Evolutionary conservation across 92 coral and sea anemone genomes (phyloP), one percentile per base, ranked within the genome.

Genomic region (Blastomussa wellsi): DNA sequence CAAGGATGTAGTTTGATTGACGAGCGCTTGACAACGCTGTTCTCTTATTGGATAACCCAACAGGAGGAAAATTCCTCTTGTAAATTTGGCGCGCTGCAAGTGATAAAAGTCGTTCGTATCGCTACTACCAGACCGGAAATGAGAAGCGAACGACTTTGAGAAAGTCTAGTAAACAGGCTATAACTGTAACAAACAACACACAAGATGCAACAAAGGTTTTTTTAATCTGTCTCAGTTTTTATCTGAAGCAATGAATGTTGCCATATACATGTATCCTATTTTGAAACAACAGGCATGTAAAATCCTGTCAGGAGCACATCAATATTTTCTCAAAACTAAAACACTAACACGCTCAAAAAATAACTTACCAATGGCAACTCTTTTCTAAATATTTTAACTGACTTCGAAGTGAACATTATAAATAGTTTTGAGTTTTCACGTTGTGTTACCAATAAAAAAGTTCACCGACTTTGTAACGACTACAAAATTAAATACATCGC

Each of bases 401-500:
- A 60, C 14, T n/a, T 36, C 2, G 64, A 68, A 49, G 66, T 48
- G 35, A 69, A 68, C 85, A 29, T 42, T 79, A 70, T 82, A 82
- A 82, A 82, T 82, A 82, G 29, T 31, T 71, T 6, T 70, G 36
- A 47, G 66, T 26, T 53, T 26, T 47, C 69, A 19, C 7, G 39
- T 29, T 14, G 17, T 53, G 41, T 42, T n/a, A 82, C 72, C 86
- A 51, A 82, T 82, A 82, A 71, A 82, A n/a, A 82, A 70, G 35
- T 29, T 51, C 7, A 26, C 75, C 48, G 51, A 49, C 53, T 79
- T 66, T 31, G 12, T 70, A 70, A 70, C 33, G 72, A 57, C 71
- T 82, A 82, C 68, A 82, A 36, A 80, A 72, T 71, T 82, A 82
- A 82, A 82, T 82, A 72, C 24, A 26, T 82, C 4, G 53, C 47